Conservation (phyloP, 2,888 invertebrate genomes). For the Leuctra nigra region DNA sequence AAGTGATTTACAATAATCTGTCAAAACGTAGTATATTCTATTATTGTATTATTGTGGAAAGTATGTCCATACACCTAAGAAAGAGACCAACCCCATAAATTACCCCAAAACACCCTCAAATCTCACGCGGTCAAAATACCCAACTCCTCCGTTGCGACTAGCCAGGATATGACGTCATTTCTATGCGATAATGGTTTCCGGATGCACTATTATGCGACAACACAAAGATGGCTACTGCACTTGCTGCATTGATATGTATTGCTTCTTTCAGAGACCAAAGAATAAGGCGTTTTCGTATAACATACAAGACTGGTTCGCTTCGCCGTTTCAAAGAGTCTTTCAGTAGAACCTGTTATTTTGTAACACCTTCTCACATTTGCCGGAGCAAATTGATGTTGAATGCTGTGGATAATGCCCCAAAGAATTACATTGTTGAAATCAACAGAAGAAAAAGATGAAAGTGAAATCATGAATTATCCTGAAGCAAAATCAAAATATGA, state of each 20-base stretch:
- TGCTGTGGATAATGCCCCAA: background rate
- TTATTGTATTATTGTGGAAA: background rate
- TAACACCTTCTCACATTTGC: background rate
- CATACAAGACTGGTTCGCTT: background rate
- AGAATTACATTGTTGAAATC: too few relatives aligned
- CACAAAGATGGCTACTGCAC: background rate
- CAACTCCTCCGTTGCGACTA: background rate
- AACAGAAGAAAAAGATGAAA: too few relatives aligned
- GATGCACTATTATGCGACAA: conserved; percentile 4
- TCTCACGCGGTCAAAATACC: conserved; percentile 19
- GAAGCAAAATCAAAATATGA: too few relatives aligned
- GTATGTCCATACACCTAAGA: background rate
- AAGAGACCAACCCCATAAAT: background rate
- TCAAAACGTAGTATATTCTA: background rate
- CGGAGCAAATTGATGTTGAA: background rate
- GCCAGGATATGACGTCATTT: conserved; percentile 13
- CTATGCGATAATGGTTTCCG: conserved; percentile 13
- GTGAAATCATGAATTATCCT: too few relatives aligned
- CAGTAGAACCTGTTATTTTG: background rate
- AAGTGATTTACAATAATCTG: background rate
- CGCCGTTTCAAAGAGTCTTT: background rate
- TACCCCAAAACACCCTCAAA: conserved; percentile 15
- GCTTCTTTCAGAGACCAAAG: background rate
- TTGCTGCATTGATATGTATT: background rate
- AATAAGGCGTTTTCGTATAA: background rate